phyloP scores from a whole-genome alignment of 2,888 invertebrate species.

The Drosophila demipolita region DNA sequence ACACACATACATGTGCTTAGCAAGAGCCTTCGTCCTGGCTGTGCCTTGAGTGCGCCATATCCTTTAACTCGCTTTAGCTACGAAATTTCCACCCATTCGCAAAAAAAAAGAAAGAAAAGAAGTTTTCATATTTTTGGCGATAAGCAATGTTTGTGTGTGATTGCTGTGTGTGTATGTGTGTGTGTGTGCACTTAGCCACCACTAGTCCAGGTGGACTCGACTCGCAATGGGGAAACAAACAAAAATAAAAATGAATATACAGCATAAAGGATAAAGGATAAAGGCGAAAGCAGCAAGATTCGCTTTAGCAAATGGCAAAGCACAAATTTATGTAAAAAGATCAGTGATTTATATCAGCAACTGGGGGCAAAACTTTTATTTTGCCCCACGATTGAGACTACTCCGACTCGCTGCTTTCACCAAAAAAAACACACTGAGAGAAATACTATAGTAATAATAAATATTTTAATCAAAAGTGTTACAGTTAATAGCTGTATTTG shows the following conservation, averaged over 20 bases:
- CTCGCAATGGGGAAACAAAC: slow-evolving; percentile 25
- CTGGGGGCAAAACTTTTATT: slow-evolving; percentile 79
- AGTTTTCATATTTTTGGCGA: slow-evolving; percentile 81
- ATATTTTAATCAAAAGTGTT: background rate
- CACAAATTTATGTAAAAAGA: slow-evolving; percentile 85
- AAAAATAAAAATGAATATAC: slow-evolving; percentile 28
- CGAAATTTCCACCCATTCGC: slow-evolving; percentile 36
- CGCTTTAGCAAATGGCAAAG: slow-evolving; percentile 78
- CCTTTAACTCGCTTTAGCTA: slow-evolving; percentile 42
- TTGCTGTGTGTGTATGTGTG: slow-evolving; percentile 26
- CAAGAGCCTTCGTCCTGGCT: slow-evolving; percentile 38
- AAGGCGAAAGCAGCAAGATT: slow-evolving; percentile 42
- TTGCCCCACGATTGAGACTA: slow-evolving; percentile 55
- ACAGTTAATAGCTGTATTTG: background rate
- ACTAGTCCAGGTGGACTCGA: slow-evolving; percentile 56
- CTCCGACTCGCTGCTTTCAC: slow-evolving; percentile 30
- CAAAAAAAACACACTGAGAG: slow-evolving; percentile 17
- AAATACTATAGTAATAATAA: background rate
- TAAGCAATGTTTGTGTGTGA: slow-evolving; percentile 45
- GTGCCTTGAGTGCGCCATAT: slow-evolving; percentile 68
- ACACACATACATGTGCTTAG: slow-evolving; percentile 6
- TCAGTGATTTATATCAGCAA: slow-evolving; percentile 83
- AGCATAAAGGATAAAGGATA: background rate
- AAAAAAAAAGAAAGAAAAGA: slow-evolving; percentile 57
- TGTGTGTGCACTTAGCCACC: slow-evolving; percentile 67